Evolutionary conservation across 2,797 vertebrate species (phyloP).

Genomic region (Rhinella marina): DNA sequence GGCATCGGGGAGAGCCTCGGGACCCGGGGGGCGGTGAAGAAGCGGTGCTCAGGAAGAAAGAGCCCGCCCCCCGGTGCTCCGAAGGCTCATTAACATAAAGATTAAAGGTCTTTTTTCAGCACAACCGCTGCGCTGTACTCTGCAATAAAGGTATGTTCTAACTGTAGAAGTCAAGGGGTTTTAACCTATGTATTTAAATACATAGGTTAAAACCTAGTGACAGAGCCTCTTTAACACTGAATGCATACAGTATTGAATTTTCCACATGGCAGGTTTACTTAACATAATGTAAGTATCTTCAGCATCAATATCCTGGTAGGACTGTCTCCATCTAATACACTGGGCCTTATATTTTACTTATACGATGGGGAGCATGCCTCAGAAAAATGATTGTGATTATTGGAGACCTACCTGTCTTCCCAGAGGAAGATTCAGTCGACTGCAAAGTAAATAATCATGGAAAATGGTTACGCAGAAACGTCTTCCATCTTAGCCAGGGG

Average conservation of each 20-base stretch:
- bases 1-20: no score
- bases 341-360: background rate
- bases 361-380: background rate
- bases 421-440: background rate
- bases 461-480: constrained; percentile 21
- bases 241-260: background rate
- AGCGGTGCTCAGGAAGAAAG: no score
- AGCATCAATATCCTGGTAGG: background rate
- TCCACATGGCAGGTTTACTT: background rate
- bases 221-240: no score
- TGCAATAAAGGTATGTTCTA: no score
- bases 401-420: constrained; percentile 29
- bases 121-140: no score
- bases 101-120: no score
- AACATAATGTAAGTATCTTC: background rate
- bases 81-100: no score
- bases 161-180: no score
- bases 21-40: no score
- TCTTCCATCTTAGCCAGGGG: constrained; percentile 13
- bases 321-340: background rate
- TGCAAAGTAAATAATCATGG: constrained; percentile 22
- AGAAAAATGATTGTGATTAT: background rate
- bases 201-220: no score
- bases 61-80: no score
- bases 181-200: no score